phyloP scores from a whole-genome alignment of 2,797 vertebrate genomes.

The Mormyrus hasselquistii region DNA sequence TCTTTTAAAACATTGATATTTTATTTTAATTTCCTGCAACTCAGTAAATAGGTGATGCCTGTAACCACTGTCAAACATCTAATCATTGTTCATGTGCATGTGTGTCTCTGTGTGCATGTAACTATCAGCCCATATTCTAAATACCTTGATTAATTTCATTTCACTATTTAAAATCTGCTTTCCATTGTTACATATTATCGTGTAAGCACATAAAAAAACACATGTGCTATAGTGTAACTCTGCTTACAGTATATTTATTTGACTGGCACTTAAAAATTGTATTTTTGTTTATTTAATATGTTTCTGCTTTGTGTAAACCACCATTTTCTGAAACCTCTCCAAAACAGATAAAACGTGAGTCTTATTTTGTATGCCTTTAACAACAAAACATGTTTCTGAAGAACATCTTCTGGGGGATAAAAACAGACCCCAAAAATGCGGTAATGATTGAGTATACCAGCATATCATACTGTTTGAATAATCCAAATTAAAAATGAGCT shows the following conservation, averaged over 20 bases:
- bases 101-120: background rate
- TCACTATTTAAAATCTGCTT: background rate
- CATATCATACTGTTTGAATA: slow-evolving; percentile 7
- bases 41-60: background rate
- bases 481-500: background rate
- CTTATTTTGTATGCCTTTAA: background rate
- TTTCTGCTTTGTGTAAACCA: background rate
- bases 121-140: background rate
- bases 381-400: background rate
- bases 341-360: background rate
- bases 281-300: background rate
- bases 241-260: background rate
- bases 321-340: background rate
- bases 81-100: background rate
- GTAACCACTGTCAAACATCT: background rate
- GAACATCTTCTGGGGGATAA: background rate
- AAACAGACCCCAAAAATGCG: background rate
- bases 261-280: background rate
- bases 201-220: background rate
- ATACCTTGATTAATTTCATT: background rate
- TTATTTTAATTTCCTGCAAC: background rate
- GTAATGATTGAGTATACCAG: background rate
- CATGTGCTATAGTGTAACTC: background rate
- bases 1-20: background rate
- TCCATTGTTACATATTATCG: background rate